Base-by-base conservation (phyloP, 2,797 vertebrate species). In the Nyctalus aviator region DNA sequence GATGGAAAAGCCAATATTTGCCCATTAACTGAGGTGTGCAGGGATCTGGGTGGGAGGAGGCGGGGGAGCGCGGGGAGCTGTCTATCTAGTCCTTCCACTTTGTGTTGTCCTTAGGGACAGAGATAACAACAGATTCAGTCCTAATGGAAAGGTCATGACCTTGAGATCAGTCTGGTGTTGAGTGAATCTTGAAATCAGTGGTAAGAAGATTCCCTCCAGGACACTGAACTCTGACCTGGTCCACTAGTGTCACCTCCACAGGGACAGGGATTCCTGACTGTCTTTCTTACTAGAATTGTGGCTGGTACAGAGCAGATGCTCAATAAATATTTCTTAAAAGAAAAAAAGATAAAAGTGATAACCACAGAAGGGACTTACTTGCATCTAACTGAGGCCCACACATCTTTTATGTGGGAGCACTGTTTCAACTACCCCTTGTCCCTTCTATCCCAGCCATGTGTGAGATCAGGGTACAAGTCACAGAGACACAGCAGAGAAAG, bases 301-400 rank as follows among this genome's bases (percentile, higher is more conserved):
- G 14, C 59, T 77, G 14, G 8, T 44, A 69, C 71, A 41, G 0
- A 75, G 57, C 20, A 71, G 12, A 8, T 72, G 41, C 46, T 94
- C 66, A 50, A 13, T 79, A 59, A 78, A 23, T 72, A 62, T 32
- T 53, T 81, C 66, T 44, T 64, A 91, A 87, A 88, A 76, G 11
- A 66, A 82, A 6, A 87, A 44, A 69, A 91, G 73, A 50, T 5
- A 46, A 77, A 41, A 14, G 2, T 4, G 41, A 66, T 32, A 7
- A 7, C 55, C 27, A 18, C 1, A 59, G n/a, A 68, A 32, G 10
- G 59, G 1, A 35, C 17, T 0, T 59, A 44, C 50, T 14, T 64
- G 5, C 11, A 21, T 6, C 5, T 8, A 69, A 32, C 27, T 32
- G 53, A 90, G 71, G 20, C 50, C 23, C 25, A 10, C 3, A 23